Conservation (phyloP, 2,113 vertebrate genomes). For the Zosterops hypoxanthus region DNA sequence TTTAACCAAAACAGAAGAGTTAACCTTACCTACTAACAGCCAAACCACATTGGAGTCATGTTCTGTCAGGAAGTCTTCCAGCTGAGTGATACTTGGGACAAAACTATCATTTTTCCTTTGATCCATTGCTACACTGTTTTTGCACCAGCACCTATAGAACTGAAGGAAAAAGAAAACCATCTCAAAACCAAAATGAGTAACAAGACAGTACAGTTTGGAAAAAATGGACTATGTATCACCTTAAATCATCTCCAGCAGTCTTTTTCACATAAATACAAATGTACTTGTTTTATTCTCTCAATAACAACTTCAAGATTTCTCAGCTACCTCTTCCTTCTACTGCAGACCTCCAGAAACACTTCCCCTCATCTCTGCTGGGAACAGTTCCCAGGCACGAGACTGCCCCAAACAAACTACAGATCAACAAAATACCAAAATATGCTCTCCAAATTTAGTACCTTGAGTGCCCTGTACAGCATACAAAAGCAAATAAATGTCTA, state of each 20-base stretch:
- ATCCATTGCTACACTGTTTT: slow-evolving; percentile 73
- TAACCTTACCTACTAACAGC: slow-evolving; percentile 90
- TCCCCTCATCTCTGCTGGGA: neutral
- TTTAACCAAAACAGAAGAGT: neutral
- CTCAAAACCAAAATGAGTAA: neutral
- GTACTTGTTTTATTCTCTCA: neutral
- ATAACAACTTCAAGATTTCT: neutral
- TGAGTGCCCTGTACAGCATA: neutral
- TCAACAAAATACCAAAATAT: neutral
- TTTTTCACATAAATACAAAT: neutral
- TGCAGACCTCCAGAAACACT: neutral
- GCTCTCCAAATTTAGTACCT: neutral
- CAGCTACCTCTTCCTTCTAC: neutral
- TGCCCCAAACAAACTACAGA: neutral
- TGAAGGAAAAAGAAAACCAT: neutral
- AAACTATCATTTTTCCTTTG: slow-evolving; percentile 87
- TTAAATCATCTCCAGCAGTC: neutral
- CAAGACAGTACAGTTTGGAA: neutral
- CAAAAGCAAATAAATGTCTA: neutral
- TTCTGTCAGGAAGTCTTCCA: slow-evolving; percentile 90
- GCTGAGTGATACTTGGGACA: slow-evolving; percentile 85
- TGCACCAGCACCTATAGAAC: slow-evolving; percentile 47
- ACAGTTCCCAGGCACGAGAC: neutral
- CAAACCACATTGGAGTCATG: slow-evolving; percentile 96
- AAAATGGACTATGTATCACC: fast-evolving